phyloP scores from a whole-genome alignment of 2,113 vertebrate genomes.

The Trichechus manatus region DNA sequence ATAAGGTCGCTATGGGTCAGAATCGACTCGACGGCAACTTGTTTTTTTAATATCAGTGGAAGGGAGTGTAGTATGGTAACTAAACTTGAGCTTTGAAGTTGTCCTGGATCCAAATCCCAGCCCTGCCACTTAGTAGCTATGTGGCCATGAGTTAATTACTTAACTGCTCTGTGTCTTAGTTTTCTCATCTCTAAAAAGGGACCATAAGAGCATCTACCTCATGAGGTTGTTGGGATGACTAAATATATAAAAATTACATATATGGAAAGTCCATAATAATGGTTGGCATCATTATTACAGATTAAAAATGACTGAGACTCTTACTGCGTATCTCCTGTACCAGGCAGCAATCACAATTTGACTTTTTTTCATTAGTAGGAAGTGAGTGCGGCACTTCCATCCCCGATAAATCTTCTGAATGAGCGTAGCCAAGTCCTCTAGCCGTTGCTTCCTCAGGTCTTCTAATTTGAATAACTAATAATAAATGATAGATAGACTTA shows the following conservation, averaged over 20 bases:
- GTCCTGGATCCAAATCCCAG: not conserved
- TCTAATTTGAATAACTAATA: conserved; percentile 96
- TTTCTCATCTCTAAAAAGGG: not conserved
- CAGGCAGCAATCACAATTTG: conserved; percentile 96
- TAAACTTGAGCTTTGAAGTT: not conserved
- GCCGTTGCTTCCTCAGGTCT: conserved; percentile 93
- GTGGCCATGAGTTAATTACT: not conserved
- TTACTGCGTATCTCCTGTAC: conserved; percentile 95
- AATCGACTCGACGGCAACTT: too few species aligned
- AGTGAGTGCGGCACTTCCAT: conserved; percentile 95
- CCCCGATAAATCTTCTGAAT: conserved; percentile 98
- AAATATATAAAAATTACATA: not conserved
- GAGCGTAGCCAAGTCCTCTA: conserved; percentile 95
- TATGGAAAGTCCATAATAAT: not conserved
- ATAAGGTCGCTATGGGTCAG: too few species aligned
- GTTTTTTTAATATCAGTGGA: not conserved
- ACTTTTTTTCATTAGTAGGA: conserved; percentile 95
- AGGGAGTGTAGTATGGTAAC: not conserved
- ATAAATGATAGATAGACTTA: not conserved
- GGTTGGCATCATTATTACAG: not conserved
- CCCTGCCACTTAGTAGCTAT: not conserved
- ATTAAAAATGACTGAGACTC: conserved; percentile 17
- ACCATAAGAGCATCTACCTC: not conserved
- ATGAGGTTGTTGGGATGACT: not conserved
- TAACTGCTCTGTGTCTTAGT: not conserved